A percentile compares a stretch with the other conserved stretches of the same genome.
Conservation (phyloP, 1,140 invertebrate genomes). For the Agrilus planipennis region DNA sequence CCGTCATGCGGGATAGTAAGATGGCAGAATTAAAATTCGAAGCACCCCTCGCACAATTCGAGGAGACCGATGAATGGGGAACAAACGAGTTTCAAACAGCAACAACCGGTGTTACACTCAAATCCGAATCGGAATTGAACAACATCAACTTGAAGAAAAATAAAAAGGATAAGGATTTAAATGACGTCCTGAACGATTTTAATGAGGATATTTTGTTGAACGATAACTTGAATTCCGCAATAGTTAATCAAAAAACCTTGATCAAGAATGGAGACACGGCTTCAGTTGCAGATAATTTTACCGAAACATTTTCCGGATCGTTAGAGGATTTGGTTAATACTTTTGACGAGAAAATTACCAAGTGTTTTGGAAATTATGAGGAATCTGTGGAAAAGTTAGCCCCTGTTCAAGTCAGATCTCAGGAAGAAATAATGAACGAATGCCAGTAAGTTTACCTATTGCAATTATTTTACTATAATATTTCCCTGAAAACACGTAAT, state of each 20-base stretch:
- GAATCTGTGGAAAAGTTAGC: slow-evolving; percentile 94
- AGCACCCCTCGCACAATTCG: slow-evolving; percentile 88
- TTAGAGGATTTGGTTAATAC: slow-evolving; percentile 96
- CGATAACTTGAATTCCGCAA: slow-evolving; percentile 25
- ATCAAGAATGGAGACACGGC: slow-evolving; percentile 39
- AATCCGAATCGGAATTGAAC: slow-evolving; percentile 48
- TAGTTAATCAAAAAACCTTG: slow-evolving; percentile 17
- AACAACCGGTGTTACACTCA: slow-evolving; percentile 37
- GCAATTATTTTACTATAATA: no score
- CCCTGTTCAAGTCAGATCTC: slow-evolving; percentile 92
- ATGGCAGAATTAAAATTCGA: slow-evolving; percentile 96
- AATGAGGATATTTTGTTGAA: slow-evolving; percentile 30
- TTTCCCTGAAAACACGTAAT: no score
- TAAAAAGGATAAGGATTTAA: slow-evolving; percentile 40
- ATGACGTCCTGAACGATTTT: slow-evolving; percentile 33
- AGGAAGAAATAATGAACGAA: slow-evolving; percentile 99
- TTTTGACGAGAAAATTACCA: slow-evolving; percentile 98
- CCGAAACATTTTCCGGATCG: slow-evolving; percentile 84
- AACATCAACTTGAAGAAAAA: slow-evolving; percentile 42
- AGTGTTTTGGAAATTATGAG: slow-evolving; percentile 95
- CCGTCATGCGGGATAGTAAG: slow-evolving; percentile 70
- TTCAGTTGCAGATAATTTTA: slow-evolving; percentile 60
- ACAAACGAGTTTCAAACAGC: slow-evolving; percentile 40
- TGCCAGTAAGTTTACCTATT: slow-evolving; percentile 83
- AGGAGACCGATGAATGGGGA: slow-evolving; percentile 72